Evolutionary conservation across 2,888 invertebrate genomes (phyloP), one percentile per base, ranked within the genome.

Genomic region (Cryptus armator): DNA sequence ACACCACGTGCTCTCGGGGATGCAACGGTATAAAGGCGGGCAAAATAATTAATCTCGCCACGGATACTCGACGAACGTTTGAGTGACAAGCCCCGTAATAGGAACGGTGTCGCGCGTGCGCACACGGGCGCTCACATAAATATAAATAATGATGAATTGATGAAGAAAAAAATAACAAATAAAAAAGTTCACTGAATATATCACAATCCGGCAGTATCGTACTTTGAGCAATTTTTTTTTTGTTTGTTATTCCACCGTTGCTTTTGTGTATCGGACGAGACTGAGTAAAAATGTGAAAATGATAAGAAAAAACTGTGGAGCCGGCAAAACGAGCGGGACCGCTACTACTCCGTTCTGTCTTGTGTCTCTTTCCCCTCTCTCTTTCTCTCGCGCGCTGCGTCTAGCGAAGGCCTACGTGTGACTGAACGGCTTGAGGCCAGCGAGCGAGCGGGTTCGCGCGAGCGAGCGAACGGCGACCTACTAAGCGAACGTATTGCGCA

Each of bases 391-490:
- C 79, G 80, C 77, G 68, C 70, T 85, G 84, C 80, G 79, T 87
- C 86, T 77, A 84, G 72, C 79, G 86, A 84, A 87, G 86, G 87
- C 82, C 87, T 87, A 81, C 86, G 89, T 88, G 87, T 88, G 87
- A 89, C 89, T 89, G 88, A 88, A 85, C 85, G 85, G 66, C 51
- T 79, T 86, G 77, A 66, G 81, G 62, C 51, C 56, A 59, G 77
- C 87, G 85, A 76, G 87, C 88, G 86, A 88, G 88, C 86, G 84
- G 86, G 83, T 87, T 88, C 87, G 84, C 88, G 89, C 87, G 86
- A 80, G 84, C 81, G 70, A 68, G 74, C 76, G 81, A 83, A 66
- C 81, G 79, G 86, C 90, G 91, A 91, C 90, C 91, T 91, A 91
- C 91, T 90, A 90, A 91, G 82, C 84, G 80, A 68, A 43, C 76